These are phyloP conservation scores for Rhagophthalmus giganteus DNA, from an alignment of 2,888 invertebrate species.

Conservation along the genomic window DNA sequence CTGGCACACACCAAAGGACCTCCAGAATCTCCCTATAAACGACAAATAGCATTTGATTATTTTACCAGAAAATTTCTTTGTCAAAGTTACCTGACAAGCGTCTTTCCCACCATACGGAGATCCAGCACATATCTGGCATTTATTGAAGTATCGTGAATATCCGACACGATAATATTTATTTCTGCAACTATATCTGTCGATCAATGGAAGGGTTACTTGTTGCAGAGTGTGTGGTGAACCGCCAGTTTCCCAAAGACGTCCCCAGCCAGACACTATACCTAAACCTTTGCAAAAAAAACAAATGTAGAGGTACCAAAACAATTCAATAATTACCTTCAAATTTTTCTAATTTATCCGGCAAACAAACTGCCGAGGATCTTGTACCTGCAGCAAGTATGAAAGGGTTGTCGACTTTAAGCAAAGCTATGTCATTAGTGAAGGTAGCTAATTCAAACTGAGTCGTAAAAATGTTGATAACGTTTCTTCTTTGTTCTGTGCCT, in stretches of 20 bases:
- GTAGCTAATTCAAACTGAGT: slow-evolving; percentile 37
- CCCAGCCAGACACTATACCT: slow-evolving; percentile 42
- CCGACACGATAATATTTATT: slow-evolving; percentile 35
- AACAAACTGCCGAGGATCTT: slow-evolving; percentile 36
- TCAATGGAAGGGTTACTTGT: slow-evolving; percentile 35
- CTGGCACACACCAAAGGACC: slow-evolving; percentile 49
- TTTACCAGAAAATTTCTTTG: slow-evolving; percentile 1
- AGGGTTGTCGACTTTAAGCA: slow-evolving; percentile 36
- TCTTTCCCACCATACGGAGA: slow-evolving; percentile 37
- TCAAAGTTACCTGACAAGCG: slow-evolving; percentile 39
- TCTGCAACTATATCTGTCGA: slow-evolving; percentile 33
- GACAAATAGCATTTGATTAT: not conserved
- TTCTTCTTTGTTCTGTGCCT: slow-evolving; percentile 38
- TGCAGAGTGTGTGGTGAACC: slow-evolving; percentile 31
- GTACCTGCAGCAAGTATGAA: slow-evolving; percentile 25
- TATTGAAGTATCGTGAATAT: slow-evolving; percentile 34
- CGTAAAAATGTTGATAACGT: slow-evolving; percentile 29
- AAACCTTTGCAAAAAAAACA: slow-evolving; percentile 15
- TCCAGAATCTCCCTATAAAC: slow-evolving; percentile 52
- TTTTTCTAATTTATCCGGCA: slow-evolving; percentile 35
- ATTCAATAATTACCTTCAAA: slow-evolving; percentile 34
- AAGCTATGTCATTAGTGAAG: slow-evolving; percentile 40
- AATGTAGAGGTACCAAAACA: not conserved
- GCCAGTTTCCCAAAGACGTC: slow-evolving; percentile 36
- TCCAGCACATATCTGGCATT: slow-evolving; percentile 42